Base-by-base conservation (phyloP, 37 sponge, comb jelly and placozoan genomes). In the Geodia barretti region DNA sequence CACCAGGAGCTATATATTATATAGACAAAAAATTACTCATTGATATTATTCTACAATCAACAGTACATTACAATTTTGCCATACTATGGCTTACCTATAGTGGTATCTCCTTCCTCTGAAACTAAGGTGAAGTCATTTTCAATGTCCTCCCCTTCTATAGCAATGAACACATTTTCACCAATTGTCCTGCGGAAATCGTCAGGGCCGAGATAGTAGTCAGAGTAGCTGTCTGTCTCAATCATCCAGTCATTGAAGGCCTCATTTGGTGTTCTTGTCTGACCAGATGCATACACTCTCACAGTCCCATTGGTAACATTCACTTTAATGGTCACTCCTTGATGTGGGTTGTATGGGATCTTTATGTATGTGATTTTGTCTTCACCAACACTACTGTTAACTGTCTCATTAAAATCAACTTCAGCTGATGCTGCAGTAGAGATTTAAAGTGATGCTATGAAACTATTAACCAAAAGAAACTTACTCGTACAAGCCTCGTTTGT, bases 401-500 rank as follows among this genome's bases (percentile, higher is more conserved):
- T 43, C 34, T 42, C 59, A 41, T 39, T 43, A 24, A 74, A 3
- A 8, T 41, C 54, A 3, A 74, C 17, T 41, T 39, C 59, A 30
- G 75, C 58, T n/a, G 75, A 74, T 4, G 75, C 75, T 74, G 59
- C 5, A 29, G 54, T 47, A 47, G 14, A 17, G 28, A 67, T 11
- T 19, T 30, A 24, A n/a, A 34, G 35, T n/a, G 14, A 71, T n/a
- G n/a, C n/a, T n/a, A n/a, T n/a, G n/a, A n/a, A n/a, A n/a, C n/a
- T n/a, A n/a, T n/a, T n/a, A n/a, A n/a, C n/a, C n/a, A n/a, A n/a
- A n/a, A n/a, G 54, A 17, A 17, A 47, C 79, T 65, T 78, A 78
- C 79, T 64, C 17, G 62, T 60, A 64, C 79, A 78, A 65, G 79
- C 39, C 41, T 78, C 79, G n/a, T 64, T 29, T 17, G 41, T 64